phyloP scores from a whole-genome alignment of 1,140 invertebrate genomes.

The Drosophila lacertosa region DNA sequence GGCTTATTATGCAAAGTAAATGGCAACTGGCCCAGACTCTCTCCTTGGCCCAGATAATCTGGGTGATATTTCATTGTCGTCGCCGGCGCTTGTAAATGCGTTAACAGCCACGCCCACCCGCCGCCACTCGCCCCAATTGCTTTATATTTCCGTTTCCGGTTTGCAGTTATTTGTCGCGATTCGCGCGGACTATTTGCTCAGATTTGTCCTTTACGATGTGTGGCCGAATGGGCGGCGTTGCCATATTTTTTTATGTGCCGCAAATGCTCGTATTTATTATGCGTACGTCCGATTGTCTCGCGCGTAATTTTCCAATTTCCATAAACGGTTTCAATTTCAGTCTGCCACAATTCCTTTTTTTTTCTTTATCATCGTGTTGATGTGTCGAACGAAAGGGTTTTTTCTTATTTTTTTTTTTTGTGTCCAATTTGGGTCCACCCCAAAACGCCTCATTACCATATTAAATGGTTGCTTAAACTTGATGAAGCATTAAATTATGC shows the following conservation, averaged over 20 bases:
- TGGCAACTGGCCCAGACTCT: slow-evolving; percentile 8
- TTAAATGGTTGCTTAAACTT: slow-evolving; percentile 69
- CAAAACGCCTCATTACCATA: slow-evolving; percentile 68
- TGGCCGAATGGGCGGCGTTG: no score
- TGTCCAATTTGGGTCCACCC: no score
- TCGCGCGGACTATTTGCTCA: slow-evolving; percentile 40
- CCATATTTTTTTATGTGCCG: slow-evolving; percentile 32
- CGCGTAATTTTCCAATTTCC: slow-evolving; percentile 64
- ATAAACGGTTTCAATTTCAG: slow-evolving; percentile 56
- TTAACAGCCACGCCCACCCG: slow-evolving; percentile 64
- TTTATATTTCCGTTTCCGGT: slow-evolving; percentile 71
- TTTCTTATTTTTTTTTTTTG: no score
- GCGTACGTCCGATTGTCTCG: slow-evolving; percentile 56
- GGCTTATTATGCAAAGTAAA: slow-evolving; percentile 80
- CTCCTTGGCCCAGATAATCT: slow-evolving; percentile 57
- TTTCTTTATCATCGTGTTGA: slow-evolving; percentile 39
- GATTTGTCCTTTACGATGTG: slow-evolving; percentile 51
- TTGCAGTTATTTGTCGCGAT: slow-evolving; percentile 61
- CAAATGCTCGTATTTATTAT: slow-evolving; percentile 45
- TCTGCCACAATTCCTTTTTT: slow-evolving; percentile 4
- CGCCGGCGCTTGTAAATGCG: slow-evolving; percentile 72
- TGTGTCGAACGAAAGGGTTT: slow-evolving; percentile 44
- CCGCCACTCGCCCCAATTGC: slow-evolving; percentile 25
- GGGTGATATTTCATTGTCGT: slow-evolving; percentile 77
- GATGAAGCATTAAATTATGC: slow-evolving; percentile 78